phyloP scores from a whole-genome alignment of 2,113 vertebrate genomes.

The Lutjanus erythropterus region DNA sequence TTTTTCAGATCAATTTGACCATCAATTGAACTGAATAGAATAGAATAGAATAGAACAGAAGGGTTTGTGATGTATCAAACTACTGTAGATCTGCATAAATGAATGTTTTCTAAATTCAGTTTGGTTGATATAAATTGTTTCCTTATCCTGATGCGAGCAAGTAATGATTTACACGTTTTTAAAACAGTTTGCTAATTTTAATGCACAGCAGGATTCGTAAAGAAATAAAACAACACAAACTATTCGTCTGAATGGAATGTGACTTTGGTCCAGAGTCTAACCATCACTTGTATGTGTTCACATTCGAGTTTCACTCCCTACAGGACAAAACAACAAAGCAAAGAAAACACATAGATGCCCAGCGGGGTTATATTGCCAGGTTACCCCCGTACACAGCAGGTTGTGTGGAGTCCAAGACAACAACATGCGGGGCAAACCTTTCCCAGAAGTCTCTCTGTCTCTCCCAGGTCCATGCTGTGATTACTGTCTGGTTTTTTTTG shows the following conservation, averaged over 20 bases:
- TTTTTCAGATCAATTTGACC: neutral
- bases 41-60: neutral
- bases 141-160: too few relatives aligned
- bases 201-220: too few relatives aligned
- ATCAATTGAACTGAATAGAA: neutral
- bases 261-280: neutral
- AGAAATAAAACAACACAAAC: too few relatives aligned
- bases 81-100: too few relatives aligned
- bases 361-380: slow-evolving; percentile 57
- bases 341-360: slow-evolving; percentile 21
- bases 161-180: too few relatives aligned
- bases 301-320: slow-evolving; percentile 8
- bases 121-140: too few relatives aligned
- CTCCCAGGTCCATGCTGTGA: slow-evolving; percentile 4
- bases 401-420: slow-evolving; percentile 33
- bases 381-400: slow-evolving; percentile 46
- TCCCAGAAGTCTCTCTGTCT: slow-evolving; percentile 40
- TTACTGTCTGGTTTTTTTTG: neutral
- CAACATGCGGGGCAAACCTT: slow-evolving; percentile 31
- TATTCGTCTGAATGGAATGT: too few relatives aligned
- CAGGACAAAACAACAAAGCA: slow-evolving; percentile 4
- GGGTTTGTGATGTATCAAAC: too few relatives aligned
- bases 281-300: neutral
- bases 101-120: too few relatives aligned
- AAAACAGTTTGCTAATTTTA: too few relatives aligned